A percentile compares a stretch with the other conserved stretches of the same genome.
Conservation (phyloP, 2,797 vertebrate species). For the Pachyuromys duprasi region DNA sequence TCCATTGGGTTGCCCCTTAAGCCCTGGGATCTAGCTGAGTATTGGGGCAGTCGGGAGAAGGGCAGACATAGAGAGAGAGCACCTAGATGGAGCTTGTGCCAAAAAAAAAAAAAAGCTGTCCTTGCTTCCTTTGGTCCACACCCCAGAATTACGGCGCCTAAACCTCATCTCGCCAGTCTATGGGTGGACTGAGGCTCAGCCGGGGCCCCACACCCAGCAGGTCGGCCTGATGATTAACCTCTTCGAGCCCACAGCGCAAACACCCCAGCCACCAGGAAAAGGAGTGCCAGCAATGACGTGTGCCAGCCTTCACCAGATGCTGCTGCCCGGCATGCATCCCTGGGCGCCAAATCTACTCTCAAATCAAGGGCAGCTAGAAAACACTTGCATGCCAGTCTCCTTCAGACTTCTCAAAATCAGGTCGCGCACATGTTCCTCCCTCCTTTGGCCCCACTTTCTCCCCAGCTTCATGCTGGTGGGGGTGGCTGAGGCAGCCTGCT, state of each 20-base stretch:
- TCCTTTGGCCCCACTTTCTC: not conserved
- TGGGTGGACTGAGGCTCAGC: not conserved
- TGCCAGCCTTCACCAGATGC: not conserved
- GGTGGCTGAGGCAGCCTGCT: slow-evolving; percentile 16
- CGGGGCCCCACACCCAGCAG: not conserved
- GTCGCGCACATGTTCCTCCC: not conserved
- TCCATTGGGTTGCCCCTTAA: not conserved
- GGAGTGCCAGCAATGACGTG: not conserved
- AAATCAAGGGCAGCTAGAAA: not conserved
- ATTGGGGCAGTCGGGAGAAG: not conserved
- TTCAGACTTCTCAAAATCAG: slow-evolving; percentile 64
- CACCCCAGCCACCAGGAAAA: not conserved
- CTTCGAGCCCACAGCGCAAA: not conserved
- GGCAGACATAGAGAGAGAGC: not conserved
- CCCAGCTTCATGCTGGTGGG: slow-evolving; percentile 22
- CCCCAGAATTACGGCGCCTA: not conserved
- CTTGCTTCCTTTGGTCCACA: not conserved
- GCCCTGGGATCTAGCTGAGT: not conserved
- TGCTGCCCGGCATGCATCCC: not conserved
- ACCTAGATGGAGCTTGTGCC: not conserved
- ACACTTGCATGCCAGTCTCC: not conserved
- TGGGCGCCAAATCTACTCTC: not conserved
- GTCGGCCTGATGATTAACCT: slow-evolving; percentile 23
- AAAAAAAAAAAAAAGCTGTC: not conserved
- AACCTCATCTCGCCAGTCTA: slow-evolving; percentile 3